A percentile compares a stretch with the other conserved stretches of the same genome.
Conservation (phyloP, 1,140 invertebrate species). For the Temnothorax curvispinosus region DNA sequence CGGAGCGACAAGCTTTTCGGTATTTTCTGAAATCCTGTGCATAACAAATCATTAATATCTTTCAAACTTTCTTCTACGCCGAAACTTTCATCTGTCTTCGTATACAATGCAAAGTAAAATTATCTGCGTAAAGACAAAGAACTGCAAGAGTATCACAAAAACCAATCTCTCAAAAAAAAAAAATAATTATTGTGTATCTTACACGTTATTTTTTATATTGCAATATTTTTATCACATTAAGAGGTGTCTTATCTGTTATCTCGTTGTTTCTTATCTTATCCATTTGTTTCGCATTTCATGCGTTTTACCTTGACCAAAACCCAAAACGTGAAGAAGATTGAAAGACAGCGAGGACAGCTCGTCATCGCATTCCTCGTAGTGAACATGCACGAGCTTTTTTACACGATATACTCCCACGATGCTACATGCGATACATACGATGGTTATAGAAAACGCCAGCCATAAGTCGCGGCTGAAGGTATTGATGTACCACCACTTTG, state of each 20-base stretch:
- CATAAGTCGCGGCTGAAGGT: slow-evolving; percentile 71
- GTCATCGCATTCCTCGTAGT: slow-evolving; percentile 52
- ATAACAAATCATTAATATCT: neutral
- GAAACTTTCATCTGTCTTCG: neutral
- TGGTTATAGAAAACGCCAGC: slow-evolving; percentile 51
- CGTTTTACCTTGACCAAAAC: slow-evolving; percentile 71
- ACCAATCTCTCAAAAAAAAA: neutral
- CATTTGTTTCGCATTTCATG: neutral
- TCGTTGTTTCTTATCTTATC: neutral
- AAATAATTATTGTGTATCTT: neutral
- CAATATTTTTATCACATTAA: neutral
- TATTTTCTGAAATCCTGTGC: slow-evolving; percentile 71
- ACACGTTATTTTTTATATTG: neutral
- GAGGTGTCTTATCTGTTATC: neutral
- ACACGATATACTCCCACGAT: slow-evolving; percentile 63
- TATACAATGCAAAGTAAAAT: neutral
- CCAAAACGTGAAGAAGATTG: slow-evolving; percentile 69
- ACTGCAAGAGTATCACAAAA: neutral
- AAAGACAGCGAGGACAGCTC: slow-evolving; percentile 70
- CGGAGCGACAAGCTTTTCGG: slow-evolving; percentile 72
- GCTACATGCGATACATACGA: slow-evolving; percentile 31
- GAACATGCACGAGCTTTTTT: slow-evolving; percentile 53
- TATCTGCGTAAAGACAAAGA: neutral
- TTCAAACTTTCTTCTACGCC: neutral
- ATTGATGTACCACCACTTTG: slow-evolving; percentile 70